Evolutionary conservation across 1,140 invertebrate species (phyloP).

Genomic region (Calliphora vicina): DNA sequence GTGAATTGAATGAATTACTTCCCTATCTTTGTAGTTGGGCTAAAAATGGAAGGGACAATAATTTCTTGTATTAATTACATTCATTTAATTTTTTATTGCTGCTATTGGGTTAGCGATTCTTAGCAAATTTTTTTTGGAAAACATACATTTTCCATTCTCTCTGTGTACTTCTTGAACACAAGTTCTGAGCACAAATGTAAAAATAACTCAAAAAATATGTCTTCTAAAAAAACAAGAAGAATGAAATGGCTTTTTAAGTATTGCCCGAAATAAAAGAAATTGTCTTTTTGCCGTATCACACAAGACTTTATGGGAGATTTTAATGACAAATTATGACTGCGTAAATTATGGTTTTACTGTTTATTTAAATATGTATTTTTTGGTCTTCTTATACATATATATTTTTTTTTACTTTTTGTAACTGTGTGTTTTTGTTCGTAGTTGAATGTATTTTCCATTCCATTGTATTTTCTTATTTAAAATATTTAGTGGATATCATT

Average conservation of each 20-base stretch:
- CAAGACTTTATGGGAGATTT: constrained; percentile 53
- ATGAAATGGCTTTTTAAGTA: constrained; percentile 31
- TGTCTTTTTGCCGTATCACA: constrained; percentile 23
- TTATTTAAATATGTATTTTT: constrained; percentile 45
- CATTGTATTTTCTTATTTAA: background rate
- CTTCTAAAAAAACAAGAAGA: background rate
- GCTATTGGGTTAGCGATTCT: too few relatives aligned
- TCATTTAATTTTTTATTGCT: too few relatives aligned
- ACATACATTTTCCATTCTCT: too few relatives aligned
- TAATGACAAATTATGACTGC: constrained; percentile 62
- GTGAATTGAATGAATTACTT: too few relatives aligned
- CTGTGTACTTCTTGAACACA: background rate
- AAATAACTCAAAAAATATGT: background rate
- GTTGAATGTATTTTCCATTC: background rate
- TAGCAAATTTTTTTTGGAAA: too few relatives aligned
- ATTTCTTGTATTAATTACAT: too few relatives aligned
- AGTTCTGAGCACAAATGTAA: background rate
- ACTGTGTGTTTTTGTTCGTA: too few relatives aligned
- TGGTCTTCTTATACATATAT: too few relatives aligned
- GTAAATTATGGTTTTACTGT: constrained; percentile 55
- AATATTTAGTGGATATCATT: background rate
- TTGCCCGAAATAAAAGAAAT: constrained; percentile 25
- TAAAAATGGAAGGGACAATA: too few relatives aligned
- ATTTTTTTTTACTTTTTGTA: too few relatives aligned
- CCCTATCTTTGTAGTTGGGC: too few relatives aligned